Conservation (phyloP, 2,113 vertebrate species). For the Benitochromis conjunctus region DNA sequence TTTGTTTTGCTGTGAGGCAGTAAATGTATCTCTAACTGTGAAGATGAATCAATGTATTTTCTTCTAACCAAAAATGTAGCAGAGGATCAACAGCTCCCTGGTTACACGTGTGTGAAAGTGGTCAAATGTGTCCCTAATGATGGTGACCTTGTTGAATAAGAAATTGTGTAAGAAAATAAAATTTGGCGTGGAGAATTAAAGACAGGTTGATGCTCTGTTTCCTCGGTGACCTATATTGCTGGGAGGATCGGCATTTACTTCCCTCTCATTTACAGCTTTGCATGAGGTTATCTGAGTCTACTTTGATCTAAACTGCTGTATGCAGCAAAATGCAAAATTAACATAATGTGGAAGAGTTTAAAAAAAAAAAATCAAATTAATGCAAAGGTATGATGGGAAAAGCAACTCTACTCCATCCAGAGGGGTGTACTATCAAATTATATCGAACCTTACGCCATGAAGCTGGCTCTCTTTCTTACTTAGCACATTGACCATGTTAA, state of each 20-base stretch:
- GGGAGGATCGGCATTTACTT: constrained; percentile 6
- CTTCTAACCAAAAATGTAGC: background rate
- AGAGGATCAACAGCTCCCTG: background rate
- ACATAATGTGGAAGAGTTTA: background rate
- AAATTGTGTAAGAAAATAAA: background rate
- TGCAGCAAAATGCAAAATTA: background rate
- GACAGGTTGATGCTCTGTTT: background rate
- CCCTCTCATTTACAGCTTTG: constrained; percentile 18
- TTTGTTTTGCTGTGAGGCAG: background rate
- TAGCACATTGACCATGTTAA: background rate
- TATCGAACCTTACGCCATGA: background rate
- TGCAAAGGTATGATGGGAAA: background rate
- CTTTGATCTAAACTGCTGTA: constrained; percentile 20
- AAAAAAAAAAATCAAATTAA: constrained; percentile 1
- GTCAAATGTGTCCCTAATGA: background rate
- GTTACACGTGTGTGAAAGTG: background rate
- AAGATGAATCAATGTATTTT: background rate
- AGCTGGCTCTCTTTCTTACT: background rate
- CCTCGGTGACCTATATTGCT: constrained; percentile 3
- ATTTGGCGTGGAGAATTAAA: background rate
- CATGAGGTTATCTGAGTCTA: background rate
- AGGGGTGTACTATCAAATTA: background rate
- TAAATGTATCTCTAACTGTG: background rate
- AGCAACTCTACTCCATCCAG: background rate
- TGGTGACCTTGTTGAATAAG: background rate